These are phyloP conservation scores for Hycleus phaleratus DNA, from an alignment of 1,140 invertebrate species.

Conservation along the genomic window DNA sequence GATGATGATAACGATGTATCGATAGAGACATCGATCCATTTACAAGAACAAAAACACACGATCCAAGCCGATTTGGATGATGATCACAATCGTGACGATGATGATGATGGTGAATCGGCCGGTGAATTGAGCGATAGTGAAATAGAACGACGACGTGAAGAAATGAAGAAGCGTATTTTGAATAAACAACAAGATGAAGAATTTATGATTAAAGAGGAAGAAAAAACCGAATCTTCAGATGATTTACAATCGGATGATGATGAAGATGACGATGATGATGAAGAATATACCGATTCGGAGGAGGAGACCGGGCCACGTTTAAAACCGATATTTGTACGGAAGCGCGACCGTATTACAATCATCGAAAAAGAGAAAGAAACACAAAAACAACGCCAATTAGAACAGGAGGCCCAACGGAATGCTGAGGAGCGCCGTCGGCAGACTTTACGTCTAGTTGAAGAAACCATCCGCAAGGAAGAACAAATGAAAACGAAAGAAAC, in stretches of 20 bases:
- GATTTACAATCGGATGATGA: slow-evolving; percentile 62
- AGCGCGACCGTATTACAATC: slow-evolving; percentile 89
- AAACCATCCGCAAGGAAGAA: slow-evolving; percentile 73
- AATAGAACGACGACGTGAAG: slow-evolving; percentile 69
- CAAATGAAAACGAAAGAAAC: slow-evolving; percentile 48
- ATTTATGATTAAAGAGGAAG: slow-evolving; percentile 52
- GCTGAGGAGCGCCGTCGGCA: slow-evolving; percentile 78
- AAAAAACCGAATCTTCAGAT: slow-evolving; percentile 71
- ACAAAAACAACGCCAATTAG: slow-evolving; percentile 73
- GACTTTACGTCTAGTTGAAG: slow-evolving; percentile 85
- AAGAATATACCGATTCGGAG: slow-evolving; percentile 83
- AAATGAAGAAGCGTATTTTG: slow-evolving; percentile 56
- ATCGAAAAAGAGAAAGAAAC: slow-evolving; percentile 89
- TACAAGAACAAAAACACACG: slow-evolving; percentile 37
- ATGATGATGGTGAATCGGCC: slow-evolving; percentile 52
- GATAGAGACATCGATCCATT: slow-evolving; percentile 34
- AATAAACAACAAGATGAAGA: slow-evolving; percentile 62
- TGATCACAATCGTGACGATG: no score
- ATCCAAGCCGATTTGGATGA: slow-evolving; percentile 51
- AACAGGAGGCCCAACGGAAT: slow-evolving; percentile 66
- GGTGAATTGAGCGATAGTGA: slow-evolving; percentile 69
- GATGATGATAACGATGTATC: slow-evolving; percentile 51
- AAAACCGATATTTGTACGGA: slow-evolving; percentile 95
- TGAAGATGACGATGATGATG: slow-evolving; percentile 82
- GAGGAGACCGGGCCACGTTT: slow-evolving; percentile 80